These are phyloP conservation scores for Nerophis lumbriciformis DNA, from an alignment of 2,113 vertebrate species.

Conservation along the genomic window DNA sequence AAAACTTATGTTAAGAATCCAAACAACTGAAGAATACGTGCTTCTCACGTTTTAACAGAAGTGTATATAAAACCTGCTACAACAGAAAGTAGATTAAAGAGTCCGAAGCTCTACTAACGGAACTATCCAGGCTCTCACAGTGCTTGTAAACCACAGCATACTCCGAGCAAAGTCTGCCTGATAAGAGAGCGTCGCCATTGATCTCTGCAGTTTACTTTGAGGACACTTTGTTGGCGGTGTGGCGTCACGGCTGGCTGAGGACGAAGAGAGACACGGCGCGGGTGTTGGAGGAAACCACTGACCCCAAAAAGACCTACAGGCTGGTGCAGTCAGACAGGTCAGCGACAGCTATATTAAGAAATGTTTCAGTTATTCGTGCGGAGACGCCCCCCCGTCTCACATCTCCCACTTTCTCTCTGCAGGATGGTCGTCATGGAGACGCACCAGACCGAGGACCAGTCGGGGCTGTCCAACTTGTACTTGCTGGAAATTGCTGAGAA, in stretches of 20 bases:
- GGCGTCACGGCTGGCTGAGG: constrained; percentile 84
- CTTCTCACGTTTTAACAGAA: no score
- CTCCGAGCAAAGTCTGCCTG: no score
- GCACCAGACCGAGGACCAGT: constrained; percentile 67
- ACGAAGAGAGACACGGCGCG: constrained; percentile 61
- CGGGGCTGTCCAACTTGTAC: constrained; percentile 79
- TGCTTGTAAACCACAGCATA: not conserved
- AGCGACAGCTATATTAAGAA: not conserved
- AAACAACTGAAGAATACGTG: no score
- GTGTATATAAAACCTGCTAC: not conserved
- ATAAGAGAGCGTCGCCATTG: not conserved
- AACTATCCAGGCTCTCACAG: constrained; percentile 68
- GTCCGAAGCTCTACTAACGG: constrained; percentile 41
- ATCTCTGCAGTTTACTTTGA: constrained; percentile 70
- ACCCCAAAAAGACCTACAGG: constrained; percentile 74
- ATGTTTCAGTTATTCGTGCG: not conserved
- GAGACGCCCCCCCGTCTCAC: not conserved
- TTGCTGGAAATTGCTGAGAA: constrained; percentile 74
- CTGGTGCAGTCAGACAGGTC: constrained; percentile 78
- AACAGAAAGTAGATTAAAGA: not conserved
- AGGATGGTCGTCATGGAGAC: constrained; percentile 83
- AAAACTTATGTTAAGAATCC: no score
- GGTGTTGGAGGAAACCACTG: constrained; percentile 72
- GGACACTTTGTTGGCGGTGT: constrained; percentile 76
- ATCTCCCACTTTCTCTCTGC: not conserved